These are phyloP conservation scores for Macaria liturata DNA, from an alignment of 2,888 invertebrate species.

Conservation along the genomic window DNA sequence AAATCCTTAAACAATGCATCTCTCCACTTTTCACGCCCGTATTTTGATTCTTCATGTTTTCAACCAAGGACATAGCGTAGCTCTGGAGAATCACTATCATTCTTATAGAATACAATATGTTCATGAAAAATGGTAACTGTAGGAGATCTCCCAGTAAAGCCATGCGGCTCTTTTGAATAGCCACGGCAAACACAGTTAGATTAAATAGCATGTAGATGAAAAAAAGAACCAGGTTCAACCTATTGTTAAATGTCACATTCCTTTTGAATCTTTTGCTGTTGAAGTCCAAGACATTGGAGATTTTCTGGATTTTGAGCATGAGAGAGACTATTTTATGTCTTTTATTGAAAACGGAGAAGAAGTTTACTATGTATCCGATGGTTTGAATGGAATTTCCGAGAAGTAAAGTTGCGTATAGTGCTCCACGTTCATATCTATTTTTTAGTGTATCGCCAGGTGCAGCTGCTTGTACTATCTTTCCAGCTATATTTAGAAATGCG, in stretches of 20 bases:
- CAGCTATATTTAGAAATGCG: not conserved
- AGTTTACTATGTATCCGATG: constrained; percentile 7
- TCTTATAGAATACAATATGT: constrained; percentile 15
- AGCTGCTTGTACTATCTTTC: no score
- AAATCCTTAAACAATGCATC: constrained; percentile 7
- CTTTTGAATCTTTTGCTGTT: constrained; percentile 2
- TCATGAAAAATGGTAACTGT: constrained; percentile 3
- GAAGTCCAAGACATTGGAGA: constrained; percentile 3
- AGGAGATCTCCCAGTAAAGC: constrained; percentile 1
- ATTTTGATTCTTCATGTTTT: not conserved
- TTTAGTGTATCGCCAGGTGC: no score
- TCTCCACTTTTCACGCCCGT: not conserved
- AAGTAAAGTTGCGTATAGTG: no score
- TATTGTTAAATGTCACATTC: constrained; percentile 1
- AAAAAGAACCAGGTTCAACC: constrained; percentile 1
- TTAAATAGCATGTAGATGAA: not conserved
- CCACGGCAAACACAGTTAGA: not conserved
- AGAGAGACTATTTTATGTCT: constrained; percentile 8
- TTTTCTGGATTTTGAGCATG: constrained; percentile 11
- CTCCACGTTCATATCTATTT: no score
- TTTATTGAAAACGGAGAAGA: constrained; percentile 1
- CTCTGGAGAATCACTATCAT: constrained; percentile 10
- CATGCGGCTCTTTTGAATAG: not conserved
- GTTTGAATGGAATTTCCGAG: not conserved
- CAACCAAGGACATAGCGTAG: not conserved